Evolutionary conservation across 2,797 vertebrate species (phyloP).

Genomic region (Anisognathus igniventris): DNA sequence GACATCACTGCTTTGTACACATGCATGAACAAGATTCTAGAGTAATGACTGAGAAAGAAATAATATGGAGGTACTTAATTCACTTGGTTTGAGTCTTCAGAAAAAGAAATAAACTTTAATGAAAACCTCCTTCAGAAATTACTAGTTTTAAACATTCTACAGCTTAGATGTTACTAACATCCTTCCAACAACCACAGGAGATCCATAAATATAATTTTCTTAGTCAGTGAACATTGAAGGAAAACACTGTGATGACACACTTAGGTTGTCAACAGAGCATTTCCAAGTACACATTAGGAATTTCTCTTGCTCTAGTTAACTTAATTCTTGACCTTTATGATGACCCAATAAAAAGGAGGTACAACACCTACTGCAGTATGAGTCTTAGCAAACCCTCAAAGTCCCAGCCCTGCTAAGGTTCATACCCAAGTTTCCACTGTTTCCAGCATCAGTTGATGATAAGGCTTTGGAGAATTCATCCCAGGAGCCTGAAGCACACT

Average conservation of each 20-base stretch:
- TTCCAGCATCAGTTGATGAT: slow-evolving; percentile 81
- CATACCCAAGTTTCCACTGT: slow-evolving; percentile 86
- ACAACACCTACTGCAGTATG: not conserved
- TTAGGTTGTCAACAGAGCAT: not conserved
- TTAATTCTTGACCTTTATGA: not conserved
- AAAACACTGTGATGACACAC: not conserved
- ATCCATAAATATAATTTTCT: not conserved
- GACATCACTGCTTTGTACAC: not conserved
- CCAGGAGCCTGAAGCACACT: slow-evolving; percentile 85
- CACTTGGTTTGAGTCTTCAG: not conserved
- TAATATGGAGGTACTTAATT: not conserved
- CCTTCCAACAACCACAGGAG: not conserved
- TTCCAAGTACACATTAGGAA: not conserved
- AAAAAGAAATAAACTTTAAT: not conserved
- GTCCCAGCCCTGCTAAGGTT: not conserved
- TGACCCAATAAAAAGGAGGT: not conserved
- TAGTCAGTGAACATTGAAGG: not conserved
- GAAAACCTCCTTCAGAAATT: not conserved
- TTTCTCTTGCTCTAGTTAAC: not conserved
- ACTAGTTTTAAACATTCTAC: not conserved
- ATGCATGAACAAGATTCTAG: not conserved
- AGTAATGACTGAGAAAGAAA: not conserved
- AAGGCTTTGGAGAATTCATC: slow-evolving; percentile 83
- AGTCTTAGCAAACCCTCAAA: not conserved
- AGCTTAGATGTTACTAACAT: not conserved